phyloP scores from a whole-genome alignment of 2,113 vertebrate species.

The Neodontobutis hainanensis region DNA sequence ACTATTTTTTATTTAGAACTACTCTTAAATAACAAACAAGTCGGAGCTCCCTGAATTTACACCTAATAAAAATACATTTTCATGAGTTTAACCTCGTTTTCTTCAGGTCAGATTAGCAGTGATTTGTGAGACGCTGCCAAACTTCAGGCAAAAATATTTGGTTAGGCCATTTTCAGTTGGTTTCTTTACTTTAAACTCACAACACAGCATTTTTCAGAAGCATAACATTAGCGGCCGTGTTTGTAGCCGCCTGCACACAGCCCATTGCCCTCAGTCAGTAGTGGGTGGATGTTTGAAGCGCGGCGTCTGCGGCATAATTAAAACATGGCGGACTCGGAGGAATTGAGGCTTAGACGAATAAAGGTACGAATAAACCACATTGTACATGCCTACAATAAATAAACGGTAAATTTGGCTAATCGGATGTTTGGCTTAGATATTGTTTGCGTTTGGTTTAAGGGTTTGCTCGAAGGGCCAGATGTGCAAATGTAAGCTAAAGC shows the following conservation, averaged over 20 bases:
- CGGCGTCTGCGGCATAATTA: conserved; percentile 67
- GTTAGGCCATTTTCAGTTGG: no score
- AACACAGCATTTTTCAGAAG: no score
- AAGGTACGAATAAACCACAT: conserved; percentile 45
- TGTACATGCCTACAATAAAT: rapidly evolving
- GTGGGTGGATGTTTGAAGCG: conserved; percentile 49
- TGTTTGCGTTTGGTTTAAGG: background rate
- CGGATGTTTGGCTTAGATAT: no score
- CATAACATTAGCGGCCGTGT: no score
- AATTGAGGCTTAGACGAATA: conserved; percentile 66
- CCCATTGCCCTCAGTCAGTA: conserved; percentile 16
- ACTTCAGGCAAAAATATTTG: no score
- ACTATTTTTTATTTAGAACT: no score
- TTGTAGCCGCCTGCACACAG: conserved; percentile 1
- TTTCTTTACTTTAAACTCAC: background rate
- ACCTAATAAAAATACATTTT: no score
- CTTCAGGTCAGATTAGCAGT: no score
- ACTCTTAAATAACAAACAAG: no score
- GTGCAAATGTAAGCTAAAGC: conserved; percentile 49
- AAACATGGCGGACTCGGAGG: conserved; percentile 77
- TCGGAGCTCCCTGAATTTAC: no score
- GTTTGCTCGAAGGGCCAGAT: conserved; percentile 19
- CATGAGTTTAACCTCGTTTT: no score
- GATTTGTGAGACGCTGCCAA: no score
- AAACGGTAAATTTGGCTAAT: rapidly evolving